Base-by-base conservation (phyloP, 2,797 vertebrate genomes). In the Clarias platycephalus region DNA sequence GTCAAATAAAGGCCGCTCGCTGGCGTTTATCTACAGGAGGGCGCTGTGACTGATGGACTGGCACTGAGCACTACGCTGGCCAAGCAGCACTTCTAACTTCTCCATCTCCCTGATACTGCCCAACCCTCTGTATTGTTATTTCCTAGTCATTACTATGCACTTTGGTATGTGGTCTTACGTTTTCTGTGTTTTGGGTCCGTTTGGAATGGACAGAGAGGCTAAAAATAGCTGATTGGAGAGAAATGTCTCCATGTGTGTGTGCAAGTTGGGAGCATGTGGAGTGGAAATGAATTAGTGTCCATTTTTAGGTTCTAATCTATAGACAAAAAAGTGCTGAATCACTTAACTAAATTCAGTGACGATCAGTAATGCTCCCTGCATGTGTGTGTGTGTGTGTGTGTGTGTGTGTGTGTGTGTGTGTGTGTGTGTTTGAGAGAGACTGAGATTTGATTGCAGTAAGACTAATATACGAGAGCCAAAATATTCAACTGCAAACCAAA, bases 31-130 rank as follows among this genome's bases (percentile, higher is more conserved):
- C 93, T 91, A 91, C 91, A 87, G 92, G 92, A 93, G 91, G 91
- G 89, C 87, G 62, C 88, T 88, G 91, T 92, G 92, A 93, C 87
- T 92, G 94, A 94, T 93, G 93, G 93, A 93, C 91, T 91, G 91
- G 92, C 91, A 87, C 92, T 91, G 93, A 90, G 92, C 84, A 74
- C 90, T 87, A 90, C 78, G 82, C 79, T 92, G 62, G 78, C 40
- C 62, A 76, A 92, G 90, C 92, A 91, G 90, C 91, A 92, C 90
- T 83, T 89, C 90, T 91, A 92, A 90, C 92, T 93, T 91, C 91
- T 89, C 37, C 10, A 10, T 57, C 81, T 81, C 71, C 62, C 87
- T 83, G 82, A 9, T 67, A 82, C 78, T 57, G 84, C 74, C 87
- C 74, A 85, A 80, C 26, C 60, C 72, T 60, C 4, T 77, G 26